Percentiles rank a stretch among this genome's conserved stretches.
Evolutionary conservation across 1,140 invertebrate species (phyloP).

Genomic region (Drosophila rufa): DNA sequence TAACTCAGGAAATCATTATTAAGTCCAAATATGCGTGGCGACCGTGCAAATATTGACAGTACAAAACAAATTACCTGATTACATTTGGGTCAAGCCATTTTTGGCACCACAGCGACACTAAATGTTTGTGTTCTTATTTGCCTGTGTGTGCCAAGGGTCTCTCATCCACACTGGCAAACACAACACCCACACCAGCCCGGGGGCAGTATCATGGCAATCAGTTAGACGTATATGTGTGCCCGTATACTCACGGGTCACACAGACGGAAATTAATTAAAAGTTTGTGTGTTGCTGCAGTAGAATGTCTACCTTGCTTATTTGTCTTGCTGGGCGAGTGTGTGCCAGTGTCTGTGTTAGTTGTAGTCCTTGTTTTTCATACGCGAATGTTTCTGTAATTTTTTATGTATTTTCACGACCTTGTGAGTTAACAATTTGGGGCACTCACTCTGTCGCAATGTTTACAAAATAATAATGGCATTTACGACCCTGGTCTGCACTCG

Average conservation of each 20-base stretch:
- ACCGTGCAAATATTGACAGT: conserved; percentile 68
- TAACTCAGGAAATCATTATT: conserved; percentile 72
- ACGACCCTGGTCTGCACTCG: conserved; percentile 67
- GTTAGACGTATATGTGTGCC: conserved; percentile 26
- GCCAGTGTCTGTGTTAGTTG: conserved; percentile 25
- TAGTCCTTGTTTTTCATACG: conserved; percentile 39
- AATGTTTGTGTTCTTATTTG: conserved; percentile 62
- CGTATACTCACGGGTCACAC: conserved; percentile 57
- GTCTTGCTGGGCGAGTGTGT: conserved; percentile 16
- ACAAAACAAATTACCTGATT: conserved; percentile 76
- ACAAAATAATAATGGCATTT: conserved; percentile 81
- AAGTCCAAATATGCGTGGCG: conserved; percentile 69
- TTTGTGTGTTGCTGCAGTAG: conserved; percentile 60
- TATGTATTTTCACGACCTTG: conserved; percentile 67
- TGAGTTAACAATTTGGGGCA: conserved; percentile 77
- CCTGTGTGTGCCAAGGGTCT: conserved; percentile 34
- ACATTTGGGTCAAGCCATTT: conserved; percentile 78
- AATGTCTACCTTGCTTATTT: conserved; percentile 66
- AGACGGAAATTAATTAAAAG: conserved; percentile 79
- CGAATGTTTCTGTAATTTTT: conserved; percentile 51
- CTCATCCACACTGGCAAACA: conserved; percentile 27
- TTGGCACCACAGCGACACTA: conserved; percentile 56
- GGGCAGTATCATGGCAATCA: conserved; percentile 38
- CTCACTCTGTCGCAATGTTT: conserved; percentile 76
- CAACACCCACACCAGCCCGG: conserved; percentile 6